Base-by-base conservation (phyloP, 2,888 invertebrate species). In the Cactoblastis cactorum region DNA sequence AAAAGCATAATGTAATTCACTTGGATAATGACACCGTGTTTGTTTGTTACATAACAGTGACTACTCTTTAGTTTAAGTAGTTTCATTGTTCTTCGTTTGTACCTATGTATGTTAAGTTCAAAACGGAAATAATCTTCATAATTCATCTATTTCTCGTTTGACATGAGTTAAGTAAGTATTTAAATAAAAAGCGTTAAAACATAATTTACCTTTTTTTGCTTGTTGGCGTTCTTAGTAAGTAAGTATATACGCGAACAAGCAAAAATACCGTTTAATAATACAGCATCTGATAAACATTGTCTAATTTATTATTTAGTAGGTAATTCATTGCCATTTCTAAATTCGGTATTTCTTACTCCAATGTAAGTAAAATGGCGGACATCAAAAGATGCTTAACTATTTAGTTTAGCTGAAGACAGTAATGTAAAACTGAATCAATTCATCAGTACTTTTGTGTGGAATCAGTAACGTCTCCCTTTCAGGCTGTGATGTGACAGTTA, bases 341-440 rank as follows among this genome's bases (percentile, higher is more conserved):
- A 15, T 33, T n/a, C 6, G 2, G 19, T 18, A 15, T 14, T 11
- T 15, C 19, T 18, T 8, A 5, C 22, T 22, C 3, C 22, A 28
- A 2, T 28, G 28, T 28, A 28, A 22, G 22, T 22, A 22, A 22
- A 28, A n/a, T n/a, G 28, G 28, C 28, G n/a, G n/a, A n/a, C n/a
- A n/a, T n/a, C n/a, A n/a, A n/a, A n/a, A n/a, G n/a, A n/a, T n/a
- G n/a, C n/a, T n/a, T n/a, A n/a, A n/a, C n/a, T n/a, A n/a, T n/a
- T n/a, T n/a, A n/a, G n/a, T 53, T 61, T 52, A 51, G 49, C 39
- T 49, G 28, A 45, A 62, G 62, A 59, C 58, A 63, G 52, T 54
- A 63, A 60, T 68, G 71, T 70, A 73, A 75, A 78, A 81, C 78
- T 67, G 77, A 77, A 77, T 78, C 81, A 78, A 80, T 83, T 83